phyloP scores from a whole-genome alignment of 1,140 invertebrate species.

The Brachionus angularis region DNA sequence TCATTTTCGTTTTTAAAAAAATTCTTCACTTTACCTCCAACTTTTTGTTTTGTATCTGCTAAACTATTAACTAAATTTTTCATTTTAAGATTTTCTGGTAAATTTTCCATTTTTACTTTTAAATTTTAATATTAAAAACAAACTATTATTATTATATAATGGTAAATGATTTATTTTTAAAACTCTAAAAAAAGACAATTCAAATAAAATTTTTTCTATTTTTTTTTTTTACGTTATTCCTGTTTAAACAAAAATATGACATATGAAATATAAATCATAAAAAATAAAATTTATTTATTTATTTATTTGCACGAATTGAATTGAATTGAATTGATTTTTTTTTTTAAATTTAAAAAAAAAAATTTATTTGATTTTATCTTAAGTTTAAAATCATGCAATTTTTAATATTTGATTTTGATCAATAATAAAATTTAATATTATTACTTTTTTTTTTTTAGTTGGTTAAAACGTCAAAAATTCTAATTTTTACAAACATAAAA shows the following conservation, averaged over 20 bases:
- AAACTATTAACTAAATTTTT: conserved; percentile 40
- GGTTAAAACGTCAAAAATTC: no score
- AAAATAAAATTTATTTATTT: no score
- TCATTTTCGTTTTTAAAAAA: conserved; percentile 27
- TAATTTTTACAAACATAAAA: conserved; percentile 11
- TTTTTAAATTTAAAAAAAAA: not conserved
- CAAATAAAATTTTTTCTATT: no score
- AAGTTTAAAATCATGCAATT: not conserved
- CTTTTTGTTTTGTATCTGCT: conserved; percentile 35
- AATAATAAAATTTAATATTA: not conserved
- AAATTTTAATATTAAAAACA: no score
- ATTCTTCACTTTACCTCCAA: conserved; percentile 34
- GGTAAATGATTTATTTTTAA: no score
- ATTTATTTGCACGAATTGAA: no score
- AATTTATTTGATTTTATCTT: not conserved
- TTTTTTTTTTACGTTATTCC: no score
- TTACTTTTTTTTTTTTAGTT: no score
- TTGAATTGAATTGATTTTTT: no score
- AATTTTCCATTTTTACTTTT: conserved; percentile 30
- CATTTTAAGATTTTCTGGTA: conserved; percentile 22
- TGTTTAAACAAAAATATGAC: not conserved
- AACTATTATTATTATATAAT: no score
- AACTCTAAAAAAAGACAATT: no score
- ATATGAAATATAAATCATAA: not conserved
- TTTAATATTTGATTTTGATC: not conserved